Percentiles rank a stretch among this genome's conserved stretches.
Conservation (phyloP, 2,797 vertebrate genomes). For the Poecilia picta region DNA sequence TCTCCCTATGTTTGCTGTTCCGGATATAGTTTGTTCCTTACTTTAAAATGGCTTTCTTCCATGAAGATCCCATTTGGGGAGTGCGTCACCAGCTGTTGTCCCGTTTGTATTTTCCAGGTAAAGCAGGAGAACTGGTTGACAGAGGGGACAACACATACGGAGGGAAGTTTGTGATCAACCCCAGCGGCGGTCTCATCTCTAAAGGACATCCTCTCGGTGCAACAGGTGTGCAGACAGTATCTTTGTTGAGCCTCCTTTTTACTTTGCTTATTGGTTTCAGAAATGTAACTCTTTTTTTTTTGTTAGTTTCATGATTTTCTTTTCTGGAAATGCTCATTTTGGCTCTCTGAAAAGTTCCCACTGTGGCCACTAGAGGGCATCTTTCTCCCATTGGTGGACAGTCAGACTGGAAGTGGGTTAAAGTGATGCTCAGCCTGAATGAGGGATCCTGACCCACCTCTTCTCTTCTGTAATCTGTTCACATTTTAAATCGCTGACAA, state of each 20-base stretch:
- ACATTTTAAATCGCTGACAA: conserved; percentile 39
- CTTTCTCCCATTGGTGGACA: conserved; percentile 7
- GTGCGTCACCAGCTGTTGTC: background rate
- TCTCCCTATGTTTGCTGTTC: no score
- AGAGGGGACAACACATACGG: conserved; percentile 96
- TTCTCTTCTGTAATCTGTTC: conserved; percentile 36
- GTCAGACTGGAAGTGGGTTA: background rate
- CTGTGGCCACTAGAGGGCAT: conserved; percentile 57
- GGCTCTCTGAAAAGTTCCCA: background rate
- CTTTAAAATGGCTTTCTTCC: background rate
- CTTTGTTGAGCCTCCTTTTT: background rate
- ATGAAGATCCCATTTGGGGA: background rate
- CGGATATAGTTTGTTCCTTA: background rate
- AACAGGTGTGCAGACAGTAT: conserved; percentile 85
- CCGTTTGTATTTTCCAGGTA: conserved; percentile 75
- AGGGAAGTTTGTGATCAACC: conserved; percentile 96
- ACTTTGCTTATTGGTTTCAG: background rate
- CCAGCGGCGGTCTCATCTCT: conserved; percentile 96
- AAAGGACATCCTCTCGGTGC: conserved; percentile 97
- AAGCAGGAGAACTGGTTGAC: conserved; percentile 90
- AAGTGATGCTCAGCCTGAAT: conserved; percentile 23
- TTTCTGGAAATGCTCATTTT: background rate
- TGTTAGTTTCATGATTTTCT: background rate
- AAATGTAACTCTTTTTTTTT: no score
- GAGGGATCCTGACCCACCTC: conserved; percentile 33